These are phyloP conservation scores for Cochlearius cochlearius DNA, from an alignment of 2,113 vertebrate species.

Conservation along the genomic window DNA sequence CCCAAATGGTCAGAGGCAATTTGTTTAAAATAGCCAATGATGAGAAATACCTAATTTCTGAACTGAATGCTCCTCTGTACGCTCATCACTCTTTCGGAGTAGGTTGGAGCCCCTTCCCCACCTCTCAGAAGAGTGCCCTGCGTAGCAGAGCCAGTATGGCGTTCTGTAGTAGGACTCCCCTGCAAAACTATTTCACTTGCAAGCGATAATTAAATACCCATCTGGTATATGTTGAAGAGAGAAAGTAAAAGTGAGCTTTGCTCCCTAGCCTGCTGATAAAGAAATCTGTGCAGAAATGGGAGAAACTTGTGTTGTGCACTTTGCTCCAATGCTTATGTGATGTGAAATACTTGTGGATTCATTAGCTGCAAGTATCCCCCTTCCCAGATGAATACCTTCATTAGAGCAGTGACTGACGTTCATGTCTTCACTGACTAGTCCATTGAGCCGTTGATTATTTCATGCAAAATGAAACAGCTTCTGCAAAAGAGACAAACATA, in stretches of 20 bases:
- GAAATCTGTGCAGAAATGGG: background rate
- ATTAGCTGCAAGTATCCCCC: background rate
- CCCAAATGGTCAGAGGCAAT: background rate
- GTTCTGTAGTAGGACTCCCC: background rate
- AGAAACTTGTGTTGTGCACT: background rate
- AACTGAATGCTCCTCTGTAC: background rate
- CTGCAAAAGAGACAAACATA: background rate
- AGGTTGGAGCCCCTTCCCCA: background rate
- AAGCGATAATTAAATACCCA: background rate
- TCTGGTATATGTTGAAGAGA: background rate
- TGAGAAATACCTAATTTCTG: background rate
- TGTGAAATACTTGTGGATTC: background rate
- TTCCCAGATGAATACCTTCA: background rate
- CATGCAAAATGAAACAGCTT: background rate
- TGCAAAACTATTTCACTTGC: background rate
- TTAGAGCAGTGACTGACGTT: background rate
- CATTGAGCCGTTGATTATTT: background rate
- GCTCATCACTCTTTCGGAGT: background rate
- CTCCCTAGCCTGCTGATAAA: background rate
- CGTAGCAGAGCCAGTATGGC: background rate
- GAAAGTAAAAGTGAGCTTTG: background rate
- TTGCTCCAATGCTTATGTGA: background rate
- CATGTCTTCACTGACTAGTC: background rate
- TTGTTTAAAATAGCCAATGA: background rate
- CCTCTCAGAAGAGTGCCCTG: background rate